Evolutionary conservation across 2,797 vertebrate genomes (phyloP).

Genomic region (Lithobates pipiens): DNA sequence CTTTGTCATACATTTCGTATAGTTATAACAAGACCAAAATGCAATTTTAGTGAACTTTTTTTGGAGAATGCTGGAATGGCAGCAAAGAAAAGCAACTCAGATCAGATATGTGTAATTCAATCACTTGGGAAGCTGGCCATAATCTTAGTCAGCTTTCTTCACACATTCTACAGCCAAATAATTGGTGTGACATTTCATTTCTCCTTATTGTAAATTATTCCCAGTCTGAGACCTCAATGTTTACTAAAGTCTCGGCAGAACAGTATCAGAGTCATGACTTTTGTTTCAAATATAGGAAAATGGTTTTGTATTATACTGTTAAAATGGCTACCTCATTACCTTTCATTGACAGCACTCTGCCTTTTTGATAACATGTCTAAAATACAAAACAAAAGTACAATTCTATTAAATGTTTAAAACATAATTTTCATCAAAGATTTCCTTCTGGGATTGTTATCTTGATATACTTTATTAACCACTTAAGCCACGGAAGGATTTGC

Average conservation of each 20-base stretch:
- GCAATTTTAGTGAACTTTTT: accelerated
- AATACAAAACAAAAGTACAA: too few species aligned
- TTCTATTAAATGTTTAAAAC: too few species aligned
- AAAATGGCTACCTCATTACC: background rate
- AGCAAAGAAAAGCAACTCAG: constrained; percentile 18
- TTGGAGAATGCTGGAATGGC: background rate
- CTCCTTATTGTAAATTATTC: constrained; percentile 55
- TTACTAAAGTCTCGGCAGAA: background rate
- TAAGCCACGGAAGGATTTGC: too few species aligned
- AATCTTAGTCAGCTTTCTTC: constrained; percentile 55
- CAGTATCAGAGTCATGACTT: background rate
- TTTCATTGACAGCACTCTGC: background rate
- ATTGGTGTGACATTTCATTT: constrained; percentile 72
- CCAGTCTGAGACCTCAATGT: constrained; percentile 64
- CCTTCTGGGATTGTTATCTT: too few species aligned
- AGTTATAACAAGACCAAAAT: constrained; percentile 8
- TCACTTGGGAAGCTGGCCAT: constrained; percentile 58
- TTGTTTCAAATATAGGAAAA: background rate
- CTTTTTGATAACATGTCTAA: background rate
- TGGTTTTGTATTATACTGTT: background rate
- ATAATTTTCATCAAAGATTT: too few species aligned
- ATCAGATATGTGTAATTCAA: constrained; percentile 46
- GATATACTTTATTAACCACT: too few species aligned
- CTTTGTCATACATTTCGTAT: constrained; percentile 1
- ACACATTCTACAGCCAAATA: constrained; percentile 62